Evolutionary conservation across 1,140 invertebrate genomes (phyloP).

Genomic region (Platyscapa corneri): DNA sequence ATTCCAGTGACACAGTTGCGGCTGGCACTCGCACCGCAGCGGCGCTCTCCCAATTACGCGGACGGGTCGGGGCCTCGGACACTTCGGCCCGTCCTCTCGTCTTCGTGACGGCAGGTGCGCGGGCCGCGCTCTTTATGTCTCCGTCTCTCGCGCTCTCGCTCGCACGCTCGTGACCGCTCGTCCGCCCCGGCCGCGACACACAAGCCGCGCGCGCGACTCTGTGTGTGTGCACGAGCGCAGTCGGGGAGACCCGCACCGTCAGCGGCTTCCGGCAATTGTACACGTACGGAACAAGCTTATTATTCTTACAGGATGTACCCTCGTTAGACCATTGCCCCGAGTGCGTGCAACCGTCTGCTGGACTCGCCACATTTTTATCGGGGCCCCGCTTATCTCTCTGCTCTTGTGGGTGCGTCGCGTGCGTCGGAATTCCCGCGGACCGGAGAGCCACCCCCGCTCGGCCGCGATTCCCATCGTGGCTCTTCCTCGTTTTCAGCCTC

Average conservation of each 20-base stretch:
- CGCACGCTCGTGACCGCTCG: not conserved
- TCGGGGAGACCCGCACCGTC: slow-evolving; percentile 3
- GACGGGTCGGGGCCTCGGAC: no score
- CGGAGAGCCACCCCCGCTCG: no score
- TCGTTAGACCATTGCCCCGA: slow-evolving; percentile 46
- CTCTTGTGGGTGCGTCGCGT: not conserved
- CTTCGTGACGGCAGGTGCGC: no score
- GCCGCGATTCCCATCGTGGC: no score
- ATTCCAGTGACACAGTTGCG: no score
- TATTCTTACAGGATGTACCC: slow-evolving; percentile 51
- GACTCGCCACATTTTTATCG: not conserved
- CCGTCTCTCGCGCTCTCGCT: no score
- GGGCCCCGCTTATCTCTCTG: not conserved
- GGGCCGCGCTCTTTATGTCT: no score
- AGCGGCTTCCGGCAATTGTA: slow-evolving; percentile 51
- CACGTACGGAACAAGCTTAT: slow-evolving; percentile 52
- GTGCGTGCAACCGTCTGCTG: not conserved
- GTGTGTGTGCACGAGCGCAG: not conserved
- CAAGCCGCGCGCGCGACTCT: not conserved
- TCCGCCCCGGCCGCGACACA: not conserved
- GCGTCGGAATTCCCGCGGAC: no score
- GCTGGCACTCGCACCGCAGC: no score
- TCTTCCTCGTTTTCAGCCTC: no score
- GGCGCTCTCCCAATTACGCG: no score
- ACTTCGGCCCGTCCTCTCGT: no score